A percentile compares a stretch with the other conserved stretches of the same genome.
These are phyloP conservation scores for Mya arenaria DNA, from an alignment of 1,140 invertebrate genomes.

Conservation along the genomic window DNA sequence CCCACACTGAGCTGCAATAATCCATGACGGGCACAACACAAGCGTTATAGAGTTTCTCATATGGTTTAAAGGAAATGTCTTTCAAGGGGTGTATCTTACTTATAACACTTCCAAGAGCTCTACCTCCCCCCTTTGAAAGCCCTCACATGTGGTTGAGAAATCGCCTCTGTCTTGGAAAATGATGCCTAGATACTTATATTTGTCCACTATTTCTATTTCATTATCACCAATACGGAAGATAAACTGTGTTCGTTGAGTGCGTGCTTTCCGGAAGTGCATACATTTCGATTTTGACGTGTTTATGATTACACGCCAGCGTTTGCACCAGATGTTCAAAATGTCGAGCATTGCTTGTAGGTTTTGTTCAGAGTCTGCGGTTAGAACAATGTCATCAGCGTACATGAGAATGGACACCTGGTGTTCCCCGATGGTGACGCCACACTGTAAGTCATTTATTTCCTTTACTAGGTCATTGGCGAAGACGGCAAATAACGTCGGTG, in stretches of 20 bases:
- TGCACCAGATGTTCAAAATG: conserved; percentile 8
- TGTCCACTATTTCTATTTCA: conserved; percentile 6
- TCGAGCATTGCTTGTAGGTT: conserved; percentile 22
- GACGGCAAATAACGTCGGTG: conserved; percentile 47
- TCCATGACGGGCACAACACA: conserved; percentile 55
- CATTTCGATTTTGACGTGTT: conserved; percentile 41
- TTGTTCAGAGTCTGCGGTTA: conserved; percentile 2
- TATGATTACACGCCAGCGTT: conserved; percentile 32
- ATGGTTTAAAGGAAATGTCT: conserved; percentile 24
- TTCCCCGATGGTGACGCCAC: conserved; percentile 32
- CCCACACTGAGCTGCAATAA: conserved; percentile 50
- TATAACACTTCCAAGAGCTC: conserved; percentile 38
- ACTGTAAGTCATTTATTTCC: conserved; percentile 32
- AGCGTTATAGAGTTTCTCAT: conserved; percentile 48
- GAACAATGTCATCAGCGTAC: conserved; percentile 58
- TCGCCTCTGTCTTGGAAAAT: neutral
- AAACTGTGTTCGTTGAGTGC: neutral
- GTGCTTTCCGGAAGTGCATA: neutral
- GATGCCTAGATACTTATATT: conserved; percentile 39
- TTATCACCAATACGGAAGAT: conserved; percentile 14
- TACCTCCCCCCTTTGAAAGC: conserved; percentile 30
- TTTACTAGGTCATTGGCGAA: conserved; percentile 51
- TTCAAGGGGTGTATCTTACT: conserved; percentile 32
- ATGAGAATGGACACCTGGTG: conserved; percentile 26
- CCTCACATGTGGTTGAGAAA: too few species aligned